phyloP scores from a whole-genome alignment of 2,797 vertebrate genomes.

The Aldrovandia affinis region DNA sequence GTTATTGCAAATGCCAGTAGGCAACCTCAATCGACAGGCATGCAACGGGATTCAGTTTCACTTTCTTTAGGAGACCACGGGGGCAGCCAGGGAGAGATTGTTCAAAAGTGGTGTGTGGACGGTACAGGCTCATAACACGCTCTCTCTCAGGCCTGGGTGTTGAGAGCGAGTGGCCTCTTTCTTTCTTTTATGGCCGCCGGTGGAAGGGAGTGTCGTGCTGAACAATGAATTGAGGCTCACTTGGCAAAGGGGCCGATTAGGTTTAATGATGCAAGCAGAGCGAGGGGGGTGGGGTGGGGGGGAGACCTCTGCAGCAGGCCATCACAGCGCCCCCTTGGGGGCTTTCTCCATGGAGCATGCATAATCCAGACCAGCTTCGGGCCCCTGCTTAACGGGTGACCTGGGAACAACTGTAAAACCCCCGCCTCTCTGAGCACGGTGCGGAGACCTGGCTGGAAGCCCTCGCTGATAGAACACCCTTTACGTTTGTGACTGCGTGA shows the following conservation, averaged over 20 bases:
- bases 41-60: neutral
- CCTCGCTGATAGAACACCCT: neutral
- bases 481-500: neutral
- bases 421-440: conserved; percentile 4
- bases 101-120: conserved; percentile 32
- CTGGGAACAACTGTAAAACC: conserved; percentile 61
- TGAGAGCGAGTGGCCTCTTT: conserved; percentile 39
- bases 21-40: conserved; percentile 57
- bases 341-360: conserved; percentile 60
- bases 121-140: conserved; percentile 54
- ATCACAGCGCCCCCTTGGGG: conserved; percentile 58
- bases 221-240: conserved; percentile 58
- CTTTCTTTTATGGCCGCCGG: conserved; percentile 52
- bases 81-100: conserved; percentile 50
- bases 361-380: conserved; percentile 68
- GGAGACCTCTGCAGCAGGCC: conserved; percentile 47
- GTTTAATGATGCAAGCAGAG: conserved; percentile 57
- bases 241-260: conserved; percentile 50
- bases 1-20: conserved; percentile 62
- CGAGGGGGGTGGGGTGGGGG: conserved; percentile 24
- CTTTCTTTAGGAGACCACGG: conserved; percentile 50
- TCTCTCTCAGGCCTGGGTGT: conserved; percentile 53
- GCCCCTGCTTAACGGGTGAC: conserved; percentile 66
- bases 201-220: conserved; percentile 38
- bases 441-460: conserved; percentile 22